Evolutionary conservation across 2,113 vertebrate genomes (phyloP).

Genomic region (Crypturellus undulatus): DNA sequence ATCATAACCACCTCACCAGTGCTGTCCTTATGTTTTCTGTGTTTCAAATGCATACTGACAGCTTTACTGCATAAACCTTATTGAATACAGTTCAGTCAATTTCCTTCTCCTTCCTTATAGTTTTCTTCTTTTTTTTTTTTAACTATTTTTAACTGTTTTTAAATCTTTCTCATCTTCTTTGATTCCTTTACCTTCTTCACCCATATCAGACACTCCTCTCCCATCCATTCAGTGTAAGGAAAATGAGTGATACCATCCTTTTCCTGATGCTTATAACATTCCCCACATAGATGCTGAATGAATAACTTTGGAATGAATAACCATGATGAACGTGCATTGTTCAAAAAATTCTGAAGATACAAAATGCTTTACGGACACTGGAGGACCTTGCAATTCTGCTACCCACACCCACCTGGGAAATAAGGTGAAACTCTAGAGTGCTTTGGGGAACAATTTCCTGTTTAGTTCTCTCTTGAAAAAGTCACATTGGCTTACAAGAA

Average conservation of each 20-base stretch:
- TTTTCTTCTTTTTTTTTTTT: not conserved
- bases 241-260: not conserved
- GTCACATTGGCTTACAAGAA: not conserved
- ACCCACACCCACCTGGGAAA: not conserved
- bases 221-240: not conserved
- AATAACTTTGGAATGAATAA: not conserved
- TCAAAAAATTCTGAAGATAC: not conserved
- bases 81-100: not conserved
- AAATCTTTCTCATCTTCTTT: not conserved
- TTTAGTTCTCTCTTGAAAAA: not conserved
- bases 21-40: not conserved
- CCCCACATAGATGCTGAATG: not conserved
- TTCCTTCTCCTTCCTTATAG: not conserved
- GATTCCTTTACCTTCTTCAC: not conserved
- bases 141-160: not conserved
- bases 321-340: not conserved
- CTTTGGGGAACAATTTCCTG: not conserved
- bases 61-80: not conserved
- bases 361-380: not conserved
- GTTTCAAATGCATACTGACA: not conserved
- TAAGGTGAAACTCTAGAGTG: rapidly evolving
- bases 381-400: not conserved
- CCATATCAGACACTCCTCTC: not conserved
- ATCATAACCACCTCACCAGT: not conserved
- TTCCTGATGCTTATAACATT: not conserved